Base-by-base conservation (phyloP, 2,888 invertebrate species). In the Aspidiotus rigidus region DNA sequence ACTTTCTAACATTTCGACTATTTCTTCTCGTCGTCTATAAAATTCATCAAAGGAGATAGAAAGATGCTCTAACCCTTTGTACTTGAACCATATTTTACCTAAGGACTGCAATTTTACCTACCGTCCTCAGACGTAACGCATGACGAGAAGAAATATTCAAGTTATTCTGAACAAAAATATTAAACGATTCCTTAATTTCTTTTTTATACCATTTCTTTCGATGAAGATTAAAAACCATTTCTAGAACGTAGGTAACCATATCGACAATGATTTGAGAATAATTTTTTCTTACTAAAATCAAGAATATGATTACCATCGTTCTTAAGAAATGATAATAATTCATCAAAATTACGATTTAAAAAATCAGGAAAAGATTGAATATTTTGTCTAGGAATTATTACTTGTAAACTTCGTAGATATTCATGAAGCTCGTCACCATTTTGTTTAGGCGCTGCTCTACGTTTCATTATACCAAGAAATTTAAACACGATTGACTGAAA, bases 41-140 rank as follows among this genome's bases (percentile, higher is more conserved):
- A 56, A 56, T 56, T 56, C 56, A 15, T 56, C 56, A 16, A 56
- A 56, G 16, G 56, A 56, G 56, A 56, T 56, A 56, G 56, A 56
- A 56, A 56, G 56, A 56, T 56, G 56, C 15, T 56, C 56, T 56
- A 56, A 56, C 56, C 56, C 56, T 56, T 56, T 56, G 16, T 15
- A 56, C 56, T 56, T 56, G 56, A 56, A 56, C n/a, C 56, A 56
- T 56, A 56, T 56, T 56, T 56, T 56, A n/a, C n/a, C n/a, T n/a
- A n/a, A n/a, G n/a, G n/a, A n/a, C n/a, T n/a, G n/a, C n/a, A n/a
- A n/a, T n/a, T n/a, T n/a, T n/a, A 56, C 56, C 56, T 56, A 56
- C 56, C 13, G 56, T 56, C 15, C 56, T 56, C 56, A 56, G 15
- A 13, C 56, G 56, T 56, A 56, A 56, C n/a, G 56, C 16, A 16